Base-by-base conservation (phyloP, 2,797 vertebrate species). In the Cossypha niveicapilla region DNA sequence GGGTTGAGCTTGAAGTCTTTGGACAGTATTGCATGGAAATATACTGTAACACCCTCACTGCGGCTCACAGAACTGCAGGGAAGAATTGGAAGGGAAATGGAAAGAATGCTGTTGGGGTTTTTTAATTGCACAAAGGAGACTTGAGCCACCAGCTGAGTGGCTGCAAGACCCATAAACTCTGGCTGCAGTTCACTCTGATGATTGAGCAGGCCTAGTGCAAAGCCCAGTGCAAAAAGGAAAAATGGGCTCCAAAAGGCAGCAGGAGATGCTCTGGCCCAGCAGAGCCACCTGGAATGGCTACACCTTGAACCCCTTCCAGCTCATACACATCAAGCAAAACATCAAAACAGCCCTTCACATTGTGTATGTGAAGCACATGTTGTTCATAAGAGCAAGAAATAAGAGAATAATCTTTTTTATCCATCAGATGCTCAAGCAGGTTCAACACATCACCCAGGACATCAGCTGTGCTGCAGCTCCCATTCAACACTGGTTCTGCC, bases 1-100 rank as follows among this genome's bases (percentile, higher is more conserved):
- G 83, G 90, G 81, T 98, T 42, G n/a, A 98, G 93, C 10, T 92
- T 97, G 66, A 99, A 99, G 80, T 99, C 76, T 8, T 98, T 98
- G 5, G 99, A 99, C 1, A 99, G 84, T 84, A 99, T 87, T 0
- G 98, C 99, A 10, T 99, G 99, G 95, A 99, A 99, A 92, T 98
- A 98, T 16, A 99, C 98, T 2, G 78, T 98, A 56, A 99, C 79
- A 7, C 95, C 96, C 21, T 97, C 94, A 1, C 2, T 21, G 3
- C 7, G 70, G 35, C 41, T 45, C 66, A 73, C 62, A 2, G 42
- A 13, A 6, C 98, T 98, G 62, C 13, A 34, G 42, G 7, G 18
- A 10, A 21, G 24, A 41, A 44, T 35, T 10, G 27, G 18, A 45
- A 67, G 45, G 16, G 34, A 65, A 48, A 73, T 0, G 34, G 11